phyloP scores from a whole-genome alignment of 2,113 vertebrate genomes.

The Tautogolabrus adspersus region DNA sequence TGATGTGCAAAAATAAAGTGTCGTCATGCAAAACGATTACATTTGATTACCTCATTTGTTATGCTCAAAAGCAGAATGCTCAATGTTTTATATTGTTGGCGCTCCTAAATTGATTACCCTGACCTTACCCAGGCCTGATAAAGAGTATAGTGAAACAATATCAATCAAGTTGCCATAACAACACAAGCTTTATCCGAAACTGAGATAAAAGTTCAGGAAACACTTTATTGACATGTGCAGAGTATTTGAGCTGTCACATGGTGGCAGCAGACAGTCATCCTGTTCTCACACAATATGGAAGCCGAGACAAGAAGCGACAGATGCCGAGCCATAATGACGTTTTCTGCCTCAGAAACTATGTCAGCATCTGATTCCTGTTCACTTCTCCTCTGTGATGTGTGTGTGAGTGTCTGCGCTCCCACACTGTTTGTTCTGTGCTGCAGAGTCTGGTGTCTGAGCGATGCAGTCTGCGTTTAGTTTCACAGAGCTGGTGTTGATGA shows the following conservation, averaged over 20 bases:
- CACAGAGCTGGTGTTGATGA: conserved; percentile 53
- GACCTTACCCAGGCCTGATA: neutral
- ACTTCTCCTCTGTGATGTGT: neutral
- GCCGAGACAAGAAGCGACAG: conserved; percentile 26
- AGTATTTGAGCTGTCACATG: conserved; percentile 53
- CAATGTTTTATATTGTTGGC: neutral
- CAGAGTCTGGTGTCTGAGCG: neutral
- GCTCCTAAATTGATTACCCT: neutral
- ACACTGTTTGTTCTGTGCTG: neutral
- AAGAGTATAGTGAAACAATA: conserved; percentile 6
- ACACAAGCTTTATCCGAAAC: conserved; percentile 3
- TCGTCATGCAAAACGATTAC: neutral
- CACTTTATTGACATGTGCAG: conserved; percentile 24
- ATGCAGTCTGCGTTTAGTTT: conserved; percentile 32
- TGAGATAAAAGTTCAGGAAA: neutral
- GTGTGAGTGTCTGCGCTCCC: conserved; percentile 10
- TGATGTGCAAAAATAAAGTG: neutral
- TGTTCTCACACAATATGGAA: conserved; percentile 4
- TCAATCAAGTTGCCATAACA: conserved; percentile 1
- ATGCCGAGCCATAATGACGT: conserved; percentile 29
- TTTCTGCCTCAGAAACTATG: conserved; percentile 59
- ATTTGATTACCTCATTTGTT: neutral
- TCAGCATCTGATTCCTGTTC: conserved; percentile 55
- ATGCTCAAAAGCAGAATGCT: neutral
- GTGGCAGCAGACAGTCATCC: conserved; percentile 61